These are phyloP conservation scores for Botia kubotai DNA, from an alignment of 2,797 vertebrate species.

Conservation along the genomic window DNA sequence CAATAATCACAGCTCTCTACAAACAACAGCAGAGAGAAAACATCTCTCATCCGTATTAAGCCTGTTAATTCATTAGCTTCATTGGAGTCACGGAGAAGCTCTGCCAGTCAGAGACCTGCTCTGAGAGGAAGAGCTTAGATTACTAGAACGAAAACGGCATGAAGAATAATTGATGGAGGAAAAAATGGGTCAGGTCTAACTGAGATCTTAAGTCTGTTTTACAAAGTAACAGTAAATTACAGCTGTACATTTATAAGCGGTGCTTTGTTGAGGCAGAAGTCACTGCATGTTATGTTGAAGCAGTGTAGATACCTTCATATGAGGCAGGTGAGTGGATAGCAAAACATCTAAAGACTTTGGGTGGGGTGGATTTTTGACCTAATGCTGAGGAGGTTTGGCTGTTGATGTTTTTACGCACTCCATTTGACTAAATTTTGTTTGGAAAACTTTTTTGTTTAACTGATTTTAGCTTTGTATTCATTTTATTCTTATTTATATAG, in stretches of 20 bases:
- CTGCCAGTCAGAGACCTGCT: constrained; percentile 22
- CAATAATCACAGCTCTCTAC: constrained; percentile 42
- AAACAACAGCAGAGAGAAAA: constrained; percentile 44
- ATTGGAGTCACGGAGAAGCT: constrained; percentile 36
- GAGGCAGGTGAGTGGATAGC: neutral
- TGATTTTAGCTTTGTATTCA: too few relatives aligned
- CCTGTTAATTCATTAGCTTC: constrained; percentile 51
- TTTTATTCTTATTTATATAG: too few relatives aligned
- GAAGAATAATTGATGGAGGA: constrained; percentile 6
- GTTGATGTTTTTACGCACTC: too few relatives aligned
- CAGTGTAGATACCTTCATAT: too few relatives aligned
- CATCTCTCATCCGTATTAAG: constrained; percentile 41
- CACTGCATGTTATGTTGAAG: neutral
- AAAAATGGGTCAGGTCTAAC: constrained; percentile 20
- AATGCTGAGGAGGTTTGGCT: too few relatives aligned
- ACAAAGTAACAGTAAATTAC: neutral
- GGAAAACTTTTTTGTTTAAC: too few relatives aligned
- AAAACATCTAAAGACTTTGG: too few relatives aligned
- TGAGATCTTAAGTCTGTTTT: neutral
- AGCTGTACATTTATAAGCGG: neutral
- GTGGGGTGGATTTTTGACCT: too few relatives aligned
- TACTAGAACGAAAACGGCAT: constrained; percentile 38
- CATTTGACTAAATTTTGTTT: too few relatives aligned
- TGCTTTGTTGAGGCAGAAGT: neutral
- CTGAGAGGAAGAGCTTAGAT: constrained; percentile 17